Percentiles rank a stretch among this genome's conserved stretches.
phyloP scores from a whole-genome alignment of 2,888 invertebrate genomes.

The Stratiomys singularior region DNA sequence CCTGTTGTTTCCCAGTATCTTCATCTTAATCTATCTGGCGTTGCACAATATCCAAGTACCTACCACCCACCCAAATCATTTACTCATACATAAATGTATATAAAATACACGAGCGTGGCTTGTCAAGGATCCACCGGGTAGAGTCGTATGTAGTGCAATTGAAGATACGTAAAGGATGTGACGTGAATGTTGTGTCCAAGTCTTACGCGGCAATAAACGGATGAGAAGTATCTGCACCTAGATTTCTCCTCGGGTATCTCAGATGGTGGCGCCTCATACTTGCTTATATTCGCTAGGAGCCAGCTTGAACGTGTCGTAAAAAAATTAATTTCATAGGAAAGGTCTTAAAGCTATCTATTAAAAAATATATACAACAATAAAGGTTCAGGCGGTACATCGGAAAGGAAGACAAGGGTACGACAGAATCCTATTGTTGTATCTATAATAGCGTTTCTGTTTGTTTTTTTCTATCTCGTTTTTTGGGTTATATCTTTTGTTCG shows the following conservation, averaged over 20 bases:
- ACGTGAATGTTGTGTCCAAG: constrained; percentile 24
- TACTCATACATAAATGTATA: no score
- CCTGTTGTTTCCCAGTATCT: neutral
- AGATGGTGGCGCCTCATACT: no score
- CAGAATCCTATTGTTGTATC: no score
- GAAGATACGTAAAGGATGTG: constrained; percentile 24
- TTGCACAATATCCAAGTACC: constrained; percentile 1
- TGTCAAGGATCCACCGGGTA: no score
- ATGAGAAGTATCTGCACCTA: neutral
- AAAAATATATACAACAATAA: constrained; percentile 4
- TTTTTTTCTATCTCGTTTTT: no score
- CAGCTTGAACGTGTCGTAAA: constrained; percentile 41
- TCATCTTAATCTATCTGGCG: constrained; percentile 18
- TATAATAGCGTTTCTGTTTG: no score
- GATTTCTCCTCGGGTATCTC: neutral
- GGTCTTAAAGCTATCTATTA: constrained; percentile 8
- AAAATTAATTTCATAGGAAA: constrained; percentile 34
- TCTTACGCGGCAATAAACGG: constrained; percentile 14
- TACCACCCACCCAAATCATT: neutral
- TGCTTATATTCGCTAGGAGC: no score
- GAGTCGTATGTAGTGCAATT: no score
- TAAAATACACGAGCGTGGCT: no score
- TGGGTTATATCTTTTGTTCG: no score
- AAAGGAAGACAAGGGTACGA: no score
- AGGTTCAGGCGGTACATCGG: neutral